Conservation (phyloP, 2,113 vertebrate species). For the Megalops atlanticus region DNA sequence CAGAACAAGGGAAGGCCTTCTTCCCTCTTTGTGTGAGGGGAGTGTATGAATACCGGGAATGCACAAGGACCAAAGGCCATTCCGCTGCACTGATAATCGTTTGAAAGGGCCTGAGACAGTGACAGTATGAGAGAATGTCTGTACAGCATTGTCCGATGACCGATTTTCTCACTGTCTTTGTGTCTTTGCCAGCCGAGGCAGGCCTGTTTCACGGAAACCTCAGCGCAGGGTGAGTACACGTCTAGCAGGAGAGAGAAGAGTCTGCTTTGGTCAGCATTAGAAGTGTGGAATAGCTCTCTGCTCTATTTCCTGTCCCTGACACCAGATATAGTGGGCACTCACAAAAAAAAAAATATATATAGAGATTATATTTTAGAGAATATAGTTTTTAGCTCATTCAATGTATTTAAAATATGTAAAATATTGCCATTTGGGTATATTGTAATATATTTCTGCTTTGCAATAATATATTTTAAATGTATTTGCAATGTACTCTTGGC, state of each 20-base stretch:
- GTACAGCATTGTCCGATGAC: background rate
- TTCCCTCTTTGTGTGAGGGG: background rate
- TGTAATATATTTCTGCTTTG: too few relatives aligned
- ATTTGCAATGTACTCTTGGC: too few relatives aligned
- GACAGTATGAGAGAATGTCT: background rate
- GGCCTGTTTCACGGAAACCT: conserved; percentile 41
- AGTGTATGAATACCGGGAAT: background rate
- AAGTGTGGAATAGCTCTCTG: conserved; percentile 8
- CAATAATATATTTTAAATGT: too few relatives aligned
- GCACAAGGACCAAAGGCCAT: background rate
- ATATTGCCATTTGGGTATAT: too few relatives aligned
- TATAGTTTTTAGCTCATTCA: too few relatives aligned
- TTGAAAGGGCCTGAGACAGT: background rate
- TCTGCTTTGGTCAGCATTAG: conserved; percentile 40
- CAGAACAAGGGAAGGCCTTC: background rate
- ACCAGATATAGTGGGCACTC: too few relatives aligned
- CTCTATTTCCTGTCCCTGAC: background rate
- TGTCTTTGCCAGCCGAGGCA: conserved; percentile 37
- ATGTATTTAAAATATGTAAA: too few relatives aligned
- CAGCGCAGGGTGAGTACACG: conserved; percentile 29
- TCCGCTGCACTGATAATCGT: background rate
- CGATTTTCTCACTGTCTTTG: background rate
- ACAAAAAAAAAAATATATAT: too few relatives aligned
- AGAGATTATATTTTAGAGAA: too few relatives aligned
- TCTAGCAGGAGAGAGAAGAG: conserved; percentile 25